Evolutionary conservation across 2,888 invertebrate species (phyloP).

Genomic region (Pachliopta kotzebuea): DNA sequence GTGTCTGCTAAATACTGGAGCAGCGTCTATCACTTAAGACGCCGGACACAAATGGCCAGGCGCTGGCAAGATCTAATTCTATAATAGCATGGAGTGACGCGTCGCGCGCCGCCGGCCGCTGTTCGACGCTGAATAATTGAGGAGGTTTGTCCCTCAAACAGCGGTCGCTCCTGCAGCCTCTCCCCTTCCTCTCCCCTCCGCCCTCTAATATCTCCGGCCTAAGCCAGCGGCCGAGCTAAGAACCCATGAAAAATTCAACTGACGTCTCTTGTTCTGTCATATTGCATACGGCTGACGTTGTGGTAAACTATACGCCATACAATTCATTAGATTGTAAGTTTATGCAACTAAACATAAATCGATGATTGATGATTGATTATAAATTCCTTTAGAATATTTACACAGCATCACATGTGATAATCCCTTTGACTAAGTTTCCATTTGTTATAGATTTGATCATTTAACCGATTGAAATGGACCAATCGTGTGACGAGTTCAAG

Average conservation of each 20-base stretch:
- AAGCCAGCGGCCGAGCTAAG: constrained; percentile 13
- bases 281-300: too few species aligned
- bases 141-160: constrained; percentile 25
- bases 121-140: constrained; percentile 27
- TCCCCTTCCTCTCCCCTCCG: not conserved
- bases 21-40: constrained; percentile 22
- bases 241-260: constrained; percentile 11
- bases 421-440: too few species aligned
- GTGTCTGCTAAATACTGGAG: constrained; percentile 17
- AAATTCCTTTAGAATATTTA: too few species aligned
- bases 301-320: too few species aligned
- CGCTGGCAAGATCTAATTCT: constrained; percentile 21
- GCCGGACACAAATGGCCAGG: constrained; percentile 16
- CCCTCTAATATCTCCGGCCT: constrained; percentile 11
- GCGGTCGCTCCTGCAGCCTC: constrained; percentile 7
- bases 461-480: too few species aligned
- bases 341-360: too few species aligned
- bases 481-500: too few species aligned
- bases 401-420: too few species aligned
- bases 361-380: too few species aligned
- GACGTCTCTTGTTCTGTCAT: not conserved
- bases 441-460: too few species aligned
- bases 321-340: too few species aligned
- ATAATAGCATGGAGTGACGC: constrained; percentile 27
- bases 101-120: constrained; percentile 5